Base-by-base conservation (phyloP, 2,113 vertebrate species). In the Tupaia tana region DNA sequence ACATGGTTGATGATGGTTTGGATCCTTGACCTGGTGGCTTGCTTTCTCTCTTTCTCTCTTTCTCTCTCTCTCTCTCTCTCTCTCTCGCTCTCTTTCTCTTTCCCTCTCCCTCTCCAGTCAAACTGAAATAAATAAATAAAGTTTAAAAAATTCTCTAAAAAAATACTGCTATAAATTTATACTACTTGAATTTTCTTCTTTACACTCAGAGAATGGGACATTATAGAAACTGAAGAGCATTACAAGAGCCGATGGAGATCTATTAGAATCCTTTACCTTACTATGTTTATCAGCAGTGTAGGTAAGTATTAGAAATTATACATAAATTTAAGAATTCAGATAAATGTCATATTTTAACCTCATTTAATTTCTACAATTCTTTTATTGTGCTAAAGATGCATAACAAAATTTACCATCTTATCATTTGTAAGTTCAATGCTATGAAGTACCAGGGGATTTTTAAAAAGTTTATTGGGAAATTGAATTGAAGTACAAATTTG, bases 271-370 rank as follows among this genome's bases (percentile, higher is more conserved):
- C 99, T 99, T 98, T 99, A 99, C 97, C 99, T 99, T 89, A 99
- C 99, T 5, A 99, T 99, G 99, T 99, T 99, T 97, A 99, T 99
- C 97, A 99, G 99, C 96, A 99, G 99, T 96, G 98, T 99, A 22
- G 99, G 99, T 99, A 97, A 99, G 99, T 98, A 95, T 94, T 89
- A 75, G 43, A 64, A 93, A 69, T 59, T 74, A 61, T 56, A 31
- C 13, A 25, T 64, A 22, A 59, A 89, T 94, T 79, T 0, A 7
- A 88, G 70, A 75, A 66, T 79, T 86, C n/a, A 69, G 11, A 67
- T 27, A 67, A 82, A 18, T 67, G 24, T 24, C 52, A 31, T 71
- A 85, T 91, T 89, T 87, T 92, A 81, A 80, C 61, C 25, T 88
- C 25, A 69, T 82, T 87, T 87, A 77, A 22, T 66, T 86, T 74